Conservation (phyloP, 2,888 invertebrate genomes). For the Diadegma fenestrale region DNA sequence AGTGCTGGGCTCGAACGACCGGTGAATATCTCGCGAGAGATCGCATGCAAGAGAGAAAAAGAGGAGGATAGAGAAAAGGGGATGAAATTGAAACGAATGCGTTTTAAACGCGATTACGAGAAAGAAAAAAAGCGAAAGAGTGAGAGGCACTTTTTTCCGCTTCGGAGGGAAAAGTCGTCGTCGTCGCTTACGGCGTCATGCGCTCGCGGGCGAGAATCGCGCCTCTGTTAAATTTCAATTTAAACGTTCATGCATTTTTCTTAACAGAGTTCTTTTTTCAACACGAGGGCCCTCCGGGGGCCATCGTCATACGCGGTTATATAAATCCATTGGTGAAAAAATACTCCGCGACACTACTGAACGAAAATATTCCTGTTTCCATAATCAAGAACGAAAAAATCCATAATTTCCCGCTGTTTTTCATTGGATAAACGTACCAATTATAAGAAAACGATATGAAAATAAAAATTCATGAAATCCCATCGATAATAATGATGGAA, state of each 20-base stretch:
- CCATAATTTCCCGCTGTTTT: neutral
- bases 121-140: slow-evolving; percentile 59
- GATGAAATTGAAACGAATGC: slow-evolving; percentile 80
- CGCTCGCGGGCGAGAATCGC: slow-evolving; percentile 68
- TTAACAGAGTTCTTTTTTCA: slow-evolving; percentile 41
- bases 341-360: slow-evolving; percentile 15
- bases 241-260: slow-evolving; percentile 70
- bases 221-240: slow-evolving; percentile 73
- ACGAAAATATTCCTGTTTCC: neutral
- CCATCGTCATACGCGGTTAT: slow-evolving; percentile 30
- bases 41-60: slow-evolving; percentile 10
- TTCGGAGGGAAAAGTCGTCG: slow-evolving; percentile 62
- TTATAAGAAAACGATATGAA: neutral
- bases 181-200: slow-evolving; percentile 59
- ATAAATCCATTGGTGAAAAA: slow-evolving; percentile 33
- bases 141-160: slow-evolving; percentile 47
- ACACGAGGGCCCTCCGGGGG: slow-evolving; percentile 22
- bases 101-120: slow-evolving; percentile 79
- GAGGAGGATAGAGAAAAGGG: slow-evolving; percentile 56
- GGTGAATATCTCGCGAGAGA: slow-evolving; percentile 42
- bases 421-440: neutral
- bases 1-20: slow-evolving; percentile 64
- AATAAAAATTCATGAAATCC: neutral
- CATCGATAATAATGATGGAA: neutral
- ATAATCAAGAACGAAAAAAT: neutral